A percentile compares a stretch with the other conserved stretches of the same genome.
Evolutionary conservation across 1,140 invertebrate genomes (phyloP).

Genomic region (Papilio dardanus): DNA sequence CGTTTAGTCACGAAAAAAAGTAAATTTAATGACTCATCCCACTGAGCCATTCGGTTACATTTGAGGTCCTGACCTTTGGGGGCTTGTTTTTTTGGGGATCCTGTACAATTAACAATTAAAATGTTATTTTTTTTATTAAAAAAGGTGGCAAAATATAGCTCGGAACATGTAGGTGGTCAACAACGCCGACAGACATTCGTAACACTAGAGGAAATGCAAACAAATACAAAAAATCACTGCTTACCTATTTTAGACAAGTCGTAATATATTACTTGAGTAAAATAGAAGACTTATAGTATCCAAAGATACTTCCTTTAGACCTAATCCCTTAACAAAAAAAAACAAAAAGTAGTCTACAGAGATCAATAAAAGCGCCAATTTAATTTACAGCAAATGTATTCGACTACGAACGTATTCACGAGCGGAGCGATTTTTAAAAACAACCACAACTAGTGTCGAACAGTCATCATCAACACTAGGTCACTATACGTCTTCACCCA

Average conservation of each 20-base stretch:
- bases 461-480: background rate
- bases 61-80: too few species aligned
- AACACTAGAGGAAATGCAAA: background rate
- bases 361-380: conserved; percentile 47
- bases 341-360: conserved; percentile 40
- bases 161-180: too few species aligned
- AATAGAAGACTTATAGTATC: background rate
- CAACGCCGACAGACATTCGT: too few species aligned
- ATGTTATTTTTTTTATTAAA: too few species aligned
- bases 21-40: too few species aligned
- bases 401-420: conserved; percentile 20
- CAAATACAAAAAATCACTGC: background rate
- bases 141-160: too few species aligned
- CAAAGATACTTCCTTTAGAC: background rate
- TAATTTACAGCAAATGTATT: conserved; percentile 47
- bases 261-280: too few species aligned
- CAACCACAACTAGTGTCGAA: background rate
- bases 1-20: too few species aligned
- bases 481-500: too few species aligned
- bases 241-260: background rate
- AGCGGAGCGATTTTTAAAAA: conserved; percentile 37
- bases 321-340: conserved; percentile 33
- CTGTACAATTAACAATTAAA: too few species aligned
- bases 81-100: too few species aligned
- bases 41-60: too few species aligned